These are phyloP conservation scores for Drosophila mulleri DNA, from an alignment of 2,888 invertebrate species.

Conservation along the genomic window DNA sequence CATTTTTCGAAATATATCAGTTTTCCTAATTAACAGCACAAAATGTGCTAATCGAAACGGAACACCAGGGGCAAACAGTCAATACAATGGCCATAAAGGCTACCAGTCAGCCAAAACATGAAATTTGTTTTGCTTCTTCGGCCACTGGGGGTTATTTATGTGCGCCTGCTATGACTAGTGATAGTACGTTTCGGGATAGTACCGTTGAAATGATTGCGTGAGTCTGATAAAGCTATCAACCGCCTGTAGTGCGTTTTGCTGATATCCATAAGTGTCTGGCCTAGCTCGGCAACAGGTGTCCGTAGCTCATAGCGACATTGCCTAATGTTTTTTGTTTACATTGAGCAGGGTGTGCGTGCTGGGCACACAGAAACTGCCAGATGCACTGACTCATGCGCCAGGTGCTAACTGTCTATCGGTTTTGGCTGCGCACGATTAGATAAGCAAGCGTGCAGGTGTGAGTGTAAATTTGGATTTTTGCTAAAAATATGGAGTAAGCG, in stretches of 20 bases:
- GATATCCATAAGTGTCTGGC: constrained; percentile 23
- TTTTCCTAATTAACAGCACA: constrained; percentile 72
- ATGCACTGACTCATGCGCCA: constrained; percentile 66
- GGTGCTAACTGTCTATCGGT: constrained; percentile 69
- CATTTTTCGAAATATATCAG: constrained; percentile 60
- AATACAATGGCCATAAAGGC: constrained; percentile 45
- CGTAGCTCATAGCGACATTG: constrained; percentile 27
- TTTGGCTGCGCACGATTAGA: constrained; percentile 61
- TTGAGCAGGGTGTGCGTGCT: constrained; percentile 54
- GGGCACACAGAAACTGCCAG: constrained; percentile 65
- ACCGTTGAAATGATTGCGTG: constrained; percentile 24
- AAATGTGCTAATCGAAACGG: constrained; percentile 74
- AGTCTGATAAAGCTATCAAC: constrained; percentile 60
- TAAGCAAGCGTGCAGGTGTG: constrained; percentile 54
- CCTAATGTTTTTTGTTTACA: constrained; percentile 68
- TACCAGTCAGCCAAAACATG: constrained; percentile 29
- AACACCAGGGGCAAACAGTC: constrained; percentile 56
- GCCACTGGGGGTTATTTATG: constrained; percentile 45
- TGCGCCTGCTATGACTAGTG: constrained; percentile 68
- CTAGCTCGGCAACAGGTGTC: constrained; percentile 57
- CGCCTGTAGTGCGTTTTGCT: constrained; percentile 4
- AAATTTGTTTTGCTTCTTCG: constrained; percentile 20
- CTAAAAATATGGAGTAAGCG: constrained; percentile 39
- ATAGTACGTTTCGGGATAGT: constrained; percentile 69
- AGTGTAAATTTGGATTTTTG: constrained; percentile 31